These are phyloP conservation scores for Acomys russatus DNA, from an alignment of 2,797 vertebrate species.

Conservation along the genomic window DNA sequence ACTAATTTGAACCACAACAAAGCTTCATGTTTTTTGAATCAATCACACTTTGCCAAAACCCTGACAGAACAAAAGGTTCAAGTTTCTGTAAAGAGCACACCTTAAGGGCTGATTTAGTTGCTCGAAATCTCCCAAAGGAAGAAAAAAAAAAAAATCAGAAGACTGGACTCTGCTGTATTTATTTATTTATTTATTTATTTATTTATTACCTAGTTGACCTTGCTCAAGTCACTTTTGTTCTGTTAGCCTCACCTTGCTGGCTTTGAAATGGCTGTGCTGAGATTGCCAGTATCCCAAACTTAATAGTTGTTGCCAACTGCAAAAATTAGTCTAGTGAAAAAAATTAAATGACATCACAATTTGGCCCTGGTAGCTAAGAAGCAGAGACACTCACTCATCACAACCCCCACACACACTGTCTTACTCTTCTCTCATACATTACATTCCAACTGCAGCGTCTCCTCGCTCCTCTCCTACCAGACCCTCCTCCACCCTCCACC, in stretches of 20 bases:
- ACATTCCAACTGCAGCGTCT: not conserved
- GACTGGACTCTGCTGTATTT: not conserved
- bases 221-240: constrained; percentile 44
- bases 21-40: constrained; percentile 54
- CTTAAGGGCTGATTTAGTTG: constrained; percentile 44
- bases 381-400: not conserved
- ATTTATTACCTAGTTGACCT: constrained; percentile 39
- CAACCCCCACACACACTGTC: not conserved
- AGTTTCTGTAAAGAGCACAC: constrained; percentile 39
- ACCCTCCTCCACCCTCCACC: not conserved
- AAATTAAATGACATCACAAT: constrained; percentile 62
- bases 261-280: constrained; percentile 40
- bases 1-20: constrained; percentile 63
- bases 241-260: constrained; percentile 14
- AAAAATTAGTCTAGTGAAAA: constrained; percentile 48
- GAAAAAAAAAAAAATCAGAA: not conserved
- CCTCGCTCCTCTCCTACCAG: not conserved
- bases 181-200: not conserved
- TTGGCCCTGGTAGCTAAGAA: constrained; percentile 33
- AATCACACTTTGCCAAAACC: constrained; percentile 51
- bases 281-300: constrained; percentile 9
- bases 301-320: constrained; percentile 21
- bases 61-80: constrained; percentile 32
- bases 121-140: constrained; percentile 10
- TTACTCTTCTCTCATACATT: not conserved